phyloP scores from a whole-genome alignment of 2,797 vertebrate genomes.

The Triplophysa yarkandensis region DNA sequence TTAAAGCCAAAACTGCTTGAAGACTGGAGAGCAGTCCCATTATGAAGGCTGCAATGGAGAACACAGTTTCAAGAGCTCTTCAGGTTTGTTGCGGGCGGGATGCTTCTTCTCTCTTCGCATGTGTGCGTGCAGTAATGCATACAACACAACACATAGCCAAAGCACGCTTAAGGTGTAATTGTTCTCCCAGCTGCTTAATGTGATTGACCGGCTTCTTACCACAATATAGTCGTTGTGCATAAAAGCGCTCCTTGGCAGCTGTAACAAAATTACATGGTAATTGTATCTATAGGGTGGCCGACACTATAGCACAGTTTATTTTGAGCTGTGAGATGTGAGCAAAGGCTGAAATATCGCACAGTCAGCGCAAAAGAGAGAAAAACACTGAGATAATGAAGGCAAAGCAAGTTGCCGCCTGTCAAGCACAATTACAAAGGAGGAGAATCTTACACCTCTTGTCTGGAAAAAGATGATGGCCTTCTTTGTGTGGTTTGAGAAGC shows the following conservation, averaged over 20 bases:
- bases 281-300: constrained; percentile 41
- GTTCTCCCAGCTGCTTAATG: constrained; percentile 40
- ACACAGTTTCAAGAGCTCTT: neutral
- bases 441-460: constrained; percentile 5
- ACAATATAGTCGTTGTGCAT: constrained; percentile 26
- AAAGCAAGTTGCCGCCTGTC: constrained; percentile 38
- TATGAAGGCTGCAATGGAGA: constrained; percentile 23
- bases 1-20: constrained; percentile 27
- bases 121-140: constrained; percentile 4
- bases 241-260: constrained; percentile 29
- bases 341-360: constrained; percentile 23
- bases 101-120: constrained; percentile 10
- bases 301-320: constrained; percentile 22
- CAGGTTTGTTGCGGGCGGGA: neutral
- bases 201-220: constrained; percentile 47
- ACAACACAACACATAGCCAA: constrained; percentile 5
- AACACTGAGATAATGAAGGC: constrained; percentile 42
- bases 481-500: constrained; percentile 7
- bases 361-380: constrained; percentile 44
- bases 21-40: constrained; percentile 8
- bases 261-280: constrained; percentile 25
- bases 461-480: constrained; percentile 24
- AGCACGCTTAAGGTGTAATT: constrained; percentile 45
- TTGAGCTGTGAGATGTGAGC: constrained; percentile 24
- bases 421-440: constrained; percentile 28